A percentile compares a stretch with the other conserved stretches of the same genome.
Conservation (phyloP, 2,113 vertebrate genomes). For the Zeus faber region DNA sequence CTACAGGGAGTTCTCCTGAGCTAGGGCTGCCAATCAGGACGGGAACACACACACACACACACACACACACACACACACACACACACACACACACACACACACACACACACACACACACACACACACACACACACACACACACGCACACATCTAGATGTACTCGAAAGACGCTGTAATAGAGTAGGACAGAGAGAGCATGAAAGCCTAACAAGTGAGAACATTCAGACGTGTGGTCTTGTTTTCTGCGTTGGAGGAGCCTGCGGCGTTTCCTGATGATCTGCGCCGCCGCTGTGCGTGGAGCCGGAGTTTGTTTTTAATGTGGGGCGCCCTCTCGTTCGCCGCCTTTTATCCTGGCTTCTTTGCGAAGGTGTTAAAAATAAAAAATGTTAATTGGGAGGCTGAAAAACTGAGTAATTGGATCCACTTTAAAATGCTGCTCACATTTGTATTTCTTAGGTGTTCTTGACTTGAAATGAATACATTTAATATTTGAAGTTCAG, state of each 20-base stretch:
- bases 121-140: not conserved
- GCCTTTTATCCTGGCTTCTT: too few relatives aligned
- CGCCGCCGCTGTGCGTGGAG: slow-evolving; percentile 43
- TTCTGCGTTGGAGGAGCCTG: slow-evolving; percentile 43
- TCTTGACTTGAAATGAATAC: too few relatives aligned
- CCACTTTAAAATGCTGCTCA: too few relatives aligned
- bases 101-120: not conserved
- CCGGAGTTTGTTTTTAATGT: slow-evolving; percentile 26
- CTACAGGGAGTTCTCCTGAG: slow-evolving; percentile 38
- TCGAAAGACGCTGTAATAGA: too few relatives aligned
- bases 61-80: not conserved
- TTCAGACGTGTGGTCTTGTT: slow-evolving; percentile 54
- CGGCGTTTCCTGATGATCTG: slow-evolving; percentile 48
- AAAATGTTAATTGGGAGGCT: too few relatives aligned
- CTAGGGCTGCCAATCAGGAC: slow-evolving; percentile 38
- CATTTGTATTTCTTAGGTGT: too few relatives aligned
- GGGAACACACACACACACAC: slow-evolving; percentile 6
- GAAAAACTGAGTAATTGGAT: too few relatives aligned
- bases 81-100: not conserved
- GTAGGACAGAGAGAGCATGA: not conserved
- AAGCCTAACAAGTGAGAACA: slow-evolving; percentile 24
- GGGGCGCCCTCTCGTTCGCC: too few relatives aligned
- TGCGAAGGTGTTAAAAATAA: too few relatives aligned
- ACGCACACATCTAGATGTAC: too few relatives aligned
- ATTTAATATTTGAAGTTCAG: too few relatives aligned